These are phyloP conservation scores for Megaceryle alcyon DNA, from an alignment of 2,797 vertebrate species.

Conservation along the genomic window DNA sequence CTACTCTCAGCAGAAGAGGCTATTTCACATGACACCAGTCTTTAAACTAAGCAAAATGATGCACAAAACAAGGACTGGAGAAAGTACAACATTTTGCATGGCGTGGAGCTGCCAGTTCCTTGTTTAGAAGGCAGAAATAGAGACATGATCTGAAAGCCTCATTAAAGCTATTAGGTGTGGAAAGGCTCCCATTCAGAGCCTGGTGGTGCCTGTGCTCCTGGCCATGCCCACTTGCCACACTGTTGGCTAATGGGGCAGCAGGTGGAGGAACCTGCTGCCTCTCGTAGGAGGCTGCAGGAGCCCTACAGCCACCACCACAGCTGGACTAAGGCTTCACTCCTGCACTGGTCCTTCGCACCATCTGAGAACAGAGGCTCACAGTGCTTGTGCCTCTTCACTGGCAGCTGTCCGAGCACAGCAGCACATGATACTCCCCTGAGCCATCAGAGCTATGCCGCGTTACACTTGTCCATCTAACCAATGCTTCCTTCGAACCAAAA, in stretches of 20 bases:
- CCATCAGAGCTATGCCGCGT: rapidly evolving
- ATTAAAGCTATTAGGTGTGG: not conserved
- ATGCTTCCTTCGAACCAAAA: not conserved
- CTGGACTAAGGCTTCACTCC: not conserved
- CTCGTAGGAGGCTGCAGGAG: rapidly evolving
- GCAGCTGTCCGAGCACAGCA: not conserved
- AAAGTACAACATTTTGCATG: rapidly evolving
- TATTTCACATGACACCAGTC: not conserved
- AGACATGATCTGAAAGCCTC: not conserved
- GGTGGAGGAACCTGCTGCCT: not conserved
- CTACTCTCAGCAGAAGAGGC: not conserved
- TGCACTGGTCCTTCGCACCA: not conserved
- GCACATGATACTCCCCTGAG: rapidly evolving
- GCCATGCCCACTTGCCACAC: rapidly evolving
- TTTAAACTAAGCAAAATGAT: not conserved
- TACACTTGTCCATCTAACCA: not conserved
- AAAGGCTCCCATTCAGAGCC: not conserved
- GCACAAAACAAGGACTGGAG: not conserved
- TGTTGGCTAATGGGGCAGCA: rapidly evolving
- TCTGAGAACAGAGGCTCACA: not conserved
- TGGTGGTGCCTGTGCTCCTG: not conserved
- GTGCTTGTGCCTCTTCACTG: not conserved
- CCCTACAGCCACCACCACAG: not conserved
- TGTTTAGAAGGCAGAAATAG: not conserved
- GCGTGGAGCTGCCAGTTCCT: not conserved